Evolutionary conservation across 2,797 vertebrate species (phyloP).

Genomic region (Lophotriccus pileatus): DNA sequence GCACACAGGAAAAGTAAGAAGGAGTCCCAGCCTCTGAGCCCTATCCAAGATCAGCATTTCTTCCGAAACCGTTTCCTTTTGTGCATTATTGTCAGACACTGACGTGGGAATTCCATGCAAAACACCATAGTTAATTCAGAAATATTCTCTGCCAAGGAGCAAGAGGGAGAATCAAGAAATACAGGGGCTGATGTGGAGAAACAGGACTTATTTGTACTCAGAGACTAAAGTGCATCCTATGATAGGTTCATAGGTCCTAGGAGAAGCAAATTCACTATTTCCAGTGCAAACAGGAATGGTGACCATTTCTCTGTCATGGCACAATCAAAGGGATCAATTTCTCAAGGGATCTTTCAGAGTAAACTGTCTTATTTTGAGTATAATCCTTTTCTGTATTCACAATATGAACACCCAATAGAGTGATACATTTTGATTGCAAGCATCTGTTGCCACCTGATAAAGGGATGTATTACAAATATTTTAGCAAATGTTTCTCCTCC

Average conservation of each 20-base stretch:
- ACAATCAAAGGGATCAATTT: not conserved
- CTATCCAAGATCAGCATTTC: not conserved
- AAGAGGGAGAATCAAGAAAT: not conserved
- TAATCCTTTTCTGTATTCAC: not conserved
- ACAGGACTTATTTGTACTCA: not conserved
- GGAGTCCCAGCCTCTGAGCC: not conserved
- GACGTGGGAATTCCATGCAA: not conserved
- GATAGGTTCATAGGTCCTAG: not conserved
- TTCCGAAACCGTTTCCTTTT: not conserved
- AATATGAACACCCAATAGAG: not conserved
- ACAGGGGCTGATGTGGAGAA: not conserved
- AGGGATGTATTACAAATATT: constrained; percentile 6
- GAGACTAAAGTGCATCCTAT: not conserved
- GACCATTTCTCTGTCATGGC: not conserved
- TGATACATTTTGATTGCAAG: not conserved
- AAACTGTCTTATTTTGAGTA: not conserved
- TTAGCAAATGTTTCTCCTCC: constrained; percentile 24
- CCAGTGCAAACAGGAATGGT: not conserved
- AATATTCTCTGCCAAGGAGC: not conserved
- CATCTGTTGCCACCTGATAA: constrained; percentile 33
- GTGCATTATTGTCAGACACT: not conserved
- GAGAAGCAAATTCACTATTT: not conserved
- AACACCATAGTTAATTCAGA: not conserved
- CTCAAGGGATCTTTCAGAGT: not conserved
- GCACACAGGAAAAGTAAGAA: not conserved